These are phyloP conservation scores for Calameuta idolon DNA, from an alignment of 2,888 invertebrate genomes.

Conservation along the genomic window DNA sequence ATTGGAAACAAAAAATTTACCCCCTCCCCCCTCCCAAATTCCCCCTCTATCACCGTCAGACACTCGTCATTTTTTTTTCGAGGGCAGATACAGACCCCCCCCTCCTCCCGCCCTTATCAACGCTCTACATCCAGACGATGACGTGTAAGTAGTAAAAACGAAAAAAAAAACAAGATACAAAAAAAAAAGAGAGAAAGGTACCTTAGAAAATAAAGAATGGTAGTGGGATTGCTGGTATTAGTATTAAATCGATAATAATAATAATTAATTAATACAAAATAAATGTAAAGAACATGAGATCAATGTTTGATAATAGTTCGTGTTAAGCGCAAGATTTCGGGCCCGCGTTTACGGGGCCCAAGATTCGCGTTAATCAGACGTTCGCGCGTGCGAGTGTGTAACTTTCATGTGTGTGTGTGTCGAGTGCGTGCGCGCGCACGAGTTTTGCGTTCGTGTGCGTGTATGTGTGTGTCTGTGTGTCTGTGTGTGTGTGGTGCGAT, in stretches of 20 bases:
- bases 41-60: constrained; percentile 2
- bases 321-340: constrained; percentile 37
- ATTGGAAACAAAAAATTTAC: constrained; percentile 5
- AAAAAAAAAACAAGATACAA: constrained; percentile 25
- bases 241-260: constrained; percentile 40
- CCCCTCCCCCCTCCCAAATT: not conserved
- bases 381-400: constrained; percentile 5
- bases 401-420: not conserved
- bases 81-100: constrained; percentile 12
- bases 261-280: constrained; percentile 35
- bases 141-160: constrained; percentile 26
- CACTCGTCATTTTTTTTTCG: constrained; percentile 10
- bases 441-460: not conserved
- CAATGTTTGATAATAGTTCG: constrained; percentile 60
- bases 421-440: constrained; percentile 10
- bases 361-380: constrained; percentile 3
- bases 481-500: constrained; percentile 12
- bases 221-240: constrained; percentile 53
- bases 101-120: not conserved
- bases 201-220: constrained; percentile 41
- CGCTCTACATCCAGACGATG: constrained; percentile 9
- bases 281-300: constrained; percentile 63
- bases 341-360: not conserved
- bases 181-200: constrained; percentile 26
- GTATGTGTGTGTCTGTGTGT: not conserved